Evolutionary conservation across 2,113 vertebrate species (phyloP).

Genomic region (Antechinus stuartii): DNA sequence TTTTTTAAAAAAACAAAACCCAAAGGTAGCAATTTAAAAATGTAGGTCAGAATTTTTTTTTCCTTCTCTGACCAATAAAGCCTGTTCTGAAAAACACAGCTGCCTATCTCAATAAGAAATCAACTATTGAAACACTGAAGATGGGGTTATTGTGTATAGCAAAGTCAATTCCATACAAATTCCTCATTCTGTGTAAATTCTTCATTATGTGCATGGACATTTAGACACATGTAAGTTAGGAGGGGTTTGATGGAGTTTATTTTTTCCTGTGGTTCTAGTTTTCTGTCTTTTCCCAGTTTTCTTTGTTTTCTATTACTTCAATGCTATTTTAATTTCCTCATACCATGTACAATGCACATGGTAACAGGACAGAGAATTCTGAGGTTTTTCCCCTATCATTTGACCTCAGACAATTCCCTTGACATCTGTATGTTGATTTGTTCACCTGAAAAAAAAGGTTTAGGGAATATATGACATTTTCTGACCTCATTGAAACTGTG

Average conservation of each 20-base stretch:
- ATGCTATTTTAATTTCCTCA: not conserved
- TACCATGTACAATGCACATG: not conserved
- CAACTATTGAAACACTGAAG: not conserved
- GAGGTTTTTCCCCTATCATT: slow-evolving; percentile 26
- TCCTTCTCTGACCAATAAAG: not conserved
- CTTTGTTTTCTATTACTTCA: not conserved
- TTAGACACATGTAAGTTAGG: not conserved
- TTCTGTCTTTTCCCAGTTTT: not conserved
- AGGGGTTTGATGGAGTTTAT: not conserved
- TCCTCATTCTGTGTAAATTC: not conserved
- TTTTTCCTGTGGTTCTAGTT: not conserved
- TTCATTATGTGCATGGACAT: not conserved
- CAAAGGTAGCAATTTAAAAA: not conserved
- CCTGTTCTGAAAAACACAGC: not conserved
- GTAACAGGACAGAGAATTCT: not conserved
- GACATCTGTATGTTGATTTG: slow-evolving; percentile 33
- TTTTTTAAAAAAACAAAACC: not conserved
- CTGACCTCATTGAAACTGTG: not conserved
- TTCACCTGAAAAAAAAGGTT: not conserved
- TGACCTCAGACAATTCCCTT: not conserved
- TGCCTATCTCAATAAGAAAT: not conserved
- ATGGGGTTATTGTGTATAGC: not conserved
- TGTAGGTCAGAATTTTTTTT: slow-evolving; percentile 24
- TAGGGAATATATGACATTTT: not conserved
- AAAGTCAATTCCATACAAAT: not conserved